Conservation (phyloP, 2,113 vertebrate species). For the Uria lomvia region DNA sequence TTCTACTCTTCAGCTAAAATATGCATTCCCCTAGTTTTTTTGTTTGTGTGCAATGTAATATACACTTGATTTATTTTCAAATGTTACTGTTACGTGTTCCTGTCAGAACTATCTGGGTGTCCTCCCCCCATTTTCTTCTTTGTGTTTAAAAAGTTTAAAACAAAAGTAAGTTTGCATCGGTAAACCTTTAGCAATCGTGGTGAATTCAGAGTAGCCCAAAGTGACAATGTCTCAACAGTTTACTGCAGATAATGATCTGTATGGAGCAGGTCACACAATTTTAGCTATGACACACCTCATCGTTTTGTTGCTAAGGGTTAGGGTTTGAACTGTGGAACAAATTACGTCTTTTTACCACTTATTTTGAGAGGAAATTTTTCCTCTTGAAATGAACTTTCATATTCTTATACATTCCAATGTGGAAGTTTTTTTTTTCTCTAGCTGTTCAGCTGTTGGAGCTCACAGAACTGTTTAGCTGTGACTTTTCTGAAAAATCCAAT, state of each 20-base stretch:
- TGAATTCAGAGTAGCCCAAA: background rate
- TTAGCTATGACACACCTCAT: background rate
- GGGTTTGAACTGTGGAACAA: background rate
- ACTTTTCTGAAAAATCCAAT: conserved; percentile 48
- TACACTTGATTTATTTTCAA: background rate
- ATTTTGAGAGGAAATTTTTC: background rate
- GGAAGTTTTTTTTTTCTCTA: background rate
- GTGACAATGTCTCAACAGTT: background rate
- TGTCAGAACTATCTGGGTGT: background rate
- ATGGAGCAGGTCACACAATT: background rate
- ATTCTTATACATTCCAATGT: background rate
- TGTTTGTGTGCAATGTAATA: background rate
- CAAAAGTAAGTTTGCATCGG: background rate
- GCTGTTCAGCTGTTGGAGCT: background rate
- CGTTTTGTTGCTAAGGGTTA: background rate
- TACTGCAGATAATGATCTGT: background rate
- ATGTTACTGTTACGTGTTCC: background rate
- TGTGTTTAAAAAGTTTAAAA: background rate
- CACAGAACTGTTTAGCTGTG: background rate
- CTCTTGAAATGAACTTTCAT: background rate
- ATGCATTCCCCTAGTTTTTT: background rate
- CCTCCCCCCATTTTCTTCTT: background rate
- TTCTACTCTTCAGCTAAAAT: background rate
- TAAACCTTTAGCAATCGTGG: background rate
- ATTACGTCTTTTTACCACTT: background rate